Evolutionary conservation across 2,888 invertebrate species (phyloP).

Genomic region (Sarcophaga carnaria): DNA sequence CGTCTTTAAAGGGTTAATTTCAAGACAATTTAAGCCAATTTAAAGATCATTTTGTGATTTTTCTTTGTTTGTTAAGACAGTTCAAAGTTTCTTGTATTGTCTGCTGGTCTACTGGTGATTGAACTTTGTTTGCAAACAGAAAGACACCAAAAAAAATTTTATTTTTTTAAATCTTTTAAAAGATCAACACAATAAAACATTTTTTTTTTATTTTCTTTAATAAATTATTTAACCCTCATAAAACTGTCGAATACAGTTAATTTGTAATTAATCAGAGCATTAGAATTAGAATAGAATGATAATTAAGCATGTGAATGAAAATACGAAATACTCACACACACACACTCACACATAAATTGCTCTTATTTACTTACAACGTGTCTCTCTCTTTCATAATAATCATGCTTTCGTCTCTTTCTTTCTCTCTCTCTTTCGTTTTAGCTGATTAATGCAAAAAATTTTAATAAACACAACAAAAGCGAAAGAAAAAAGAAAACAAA

Average conservation of each 20-base stretch:
- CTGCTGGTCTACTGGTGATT: slow-evolving; percentile 4
- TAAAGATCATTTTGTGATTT: background rate
- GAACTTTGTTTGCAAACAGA: slow-evolving; percentile 12
- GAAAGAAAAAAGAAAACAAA: no score
- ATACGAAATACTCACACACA: background rate
- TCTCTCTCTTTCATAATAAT: no score
- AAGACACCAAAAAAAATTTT: background rate
- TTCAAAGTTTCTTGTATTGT: background rate
- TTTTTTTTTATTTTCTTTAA: background rate
- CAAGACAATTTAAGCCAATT: background rate
- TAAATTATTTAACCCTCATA: slow-evolving; percentile 22
- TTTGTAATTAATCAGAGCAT: slow-evolving; percentile 30
- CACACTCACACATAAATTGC: background rate
- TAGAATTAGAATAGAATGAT: slow-evolving; percentile 12
- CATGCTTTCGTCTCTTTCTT: slow-evolving; percentile 23
- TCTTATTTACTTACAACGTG: no score
- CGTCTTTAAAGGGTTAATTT: background rate
- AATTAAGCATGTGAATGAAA: slow-evolving; percentile 9
- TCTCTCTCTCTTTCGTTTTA: slow-evolving; percentile 45
- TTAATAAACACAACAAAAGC: background rate
- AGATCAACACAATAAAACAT: background rate
- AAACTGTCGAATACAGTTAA: slow-evolving; percentile 50
- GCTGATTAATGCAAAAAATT: slow-evolving; percentile 8
- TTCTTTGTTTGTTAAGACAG: background rate
- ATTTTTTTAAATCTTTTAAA: background rate